Conservation (phyloP, 1,140 invertebrate species). For the Globodera rostochiensis region DNA sequence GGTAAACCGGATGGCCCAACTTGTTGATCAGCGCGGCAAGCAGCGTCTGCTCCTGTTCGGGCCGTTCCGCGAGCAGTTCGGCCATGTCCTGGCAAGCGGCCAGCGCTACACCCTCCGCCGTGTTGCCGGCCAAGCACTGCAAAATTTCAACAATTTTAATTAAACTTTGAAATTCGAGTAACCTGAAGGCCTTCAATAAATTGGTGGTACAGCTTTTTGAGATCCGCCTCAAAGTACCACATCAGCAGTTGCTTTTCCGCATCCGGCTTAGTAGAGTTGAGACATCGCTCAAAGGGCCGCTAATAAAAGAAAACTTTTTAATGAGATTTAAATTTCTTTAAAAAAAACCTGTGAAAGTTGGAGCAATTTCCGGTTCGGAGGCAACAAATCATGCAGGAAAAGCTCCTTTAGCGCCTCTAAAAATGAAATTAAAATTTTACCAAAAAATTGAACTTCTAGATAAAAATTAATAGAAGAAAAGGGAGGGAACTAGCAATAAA, state of each 20-base stretch:
- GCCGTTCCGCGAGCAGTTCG: conserved; percentile 78
- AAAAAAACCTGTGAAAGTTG: conserved; percentile 72
- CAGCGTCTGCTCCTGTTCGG: conserved; percentile 83
- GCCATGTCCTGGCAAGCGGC: conserved; percentile 70
- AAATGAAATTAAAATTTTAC: conserved; percentile 30
- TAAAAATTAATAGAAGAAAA: conserved; percentile 21
- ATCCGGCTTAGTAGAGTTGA: conserved; percentile 65
- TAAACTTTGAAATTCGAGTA: not conserved
- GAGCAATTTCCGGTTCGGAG: conserved; percentile 75
- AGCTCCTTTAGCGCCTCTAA: conserved; percentile 77
- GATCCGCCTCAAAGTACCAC: conserved; percentile 81
- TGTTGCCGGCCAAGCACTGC: conserved; percentile 32
- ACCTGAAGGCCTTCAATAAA: conserved; percentile 74
- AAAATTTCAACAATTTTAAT: conserved; percentile 72
- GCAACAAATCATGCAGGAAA: conserved; percentile 77
- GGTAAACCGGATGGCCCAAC: conserved; percentile 85
- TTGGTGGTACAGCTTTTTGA: conserved; percentile 78
- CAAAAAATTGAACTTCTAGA: conserved; percentile 6
- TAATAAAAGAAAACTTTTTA: conserved; percentile 63
- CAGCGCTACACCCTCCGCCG: conserved; percentile 54
- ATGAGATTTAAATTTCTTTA: conserved; percentile 19
- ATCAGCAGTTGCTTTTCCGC: conserved; percentile 69
- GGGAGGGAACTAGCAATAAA: not conserved
- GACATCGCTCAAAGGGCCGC: conserved; percentile 69
- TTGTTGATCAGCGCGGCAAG: conserved; percentile 86